Evolutionary conservation across 2,888 invertebrate species (phyloP).

Genomic region (Lymantria monacha): DNA sequence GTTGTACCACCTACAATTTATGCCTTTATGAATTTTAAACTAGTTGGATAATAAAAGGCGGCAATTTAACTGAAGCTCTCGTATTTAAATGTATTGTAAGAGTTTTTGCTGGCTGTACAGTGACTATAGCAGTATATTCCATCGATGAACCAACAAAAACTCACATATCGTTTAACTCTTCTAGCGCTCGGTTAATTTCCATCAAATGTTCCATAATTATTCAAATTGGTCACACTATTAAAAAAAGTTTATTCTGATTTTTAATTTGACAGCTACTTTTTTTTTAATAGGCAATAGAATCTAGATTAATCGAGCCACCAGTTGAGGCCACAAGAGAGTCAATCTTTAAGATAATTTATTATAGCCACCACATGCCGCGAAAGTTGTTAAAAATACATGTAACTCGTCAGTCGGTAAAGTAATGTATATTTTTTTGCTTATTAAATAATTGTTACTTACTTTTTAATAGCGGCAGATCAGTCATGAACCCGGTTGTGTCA

Average conservation of each 20-base stretch:
- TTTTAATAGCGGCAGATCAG: conserved; percentile 94
- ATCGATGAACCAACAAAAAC: conserved; percentile 25
- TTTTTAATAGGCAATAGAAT: conserved; percentile 2
- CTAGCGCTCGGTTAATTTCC: conserved; percentile 20
- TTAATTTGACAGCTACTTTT: conserved; percentile 3
- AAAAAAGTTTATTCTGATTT: conserved; percentile 10
- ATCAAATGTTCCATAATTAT: conserved; percentile 12
- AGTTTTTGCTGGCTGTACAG: conserved; percentile 7
- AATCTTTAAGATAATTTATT: conserved; percentile 8
- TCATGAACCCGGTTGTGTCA: conserved; percentile 93
- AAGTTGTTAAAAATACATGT: conserved; percentile 9
- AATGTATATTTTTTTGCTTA: conserved; percentile 6
- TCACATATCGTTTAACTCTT: conserved; percentile 14
- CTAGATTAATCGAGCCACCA: conserved; percentile 6
- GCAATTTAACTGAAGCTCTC: too few species aligned
- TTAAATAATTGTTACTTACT: conserved; percentile 83
- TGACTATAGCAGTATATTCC: conserved; percentile 4
- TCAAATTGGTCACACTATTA: conserved; percentile 20
- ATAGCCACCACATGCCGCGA: conserved; percentile 14
- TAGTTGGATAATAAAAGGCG: too few species aligned
- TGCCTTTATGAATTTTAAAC: too few species aligned
- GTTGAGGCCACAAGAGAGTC: background rate
- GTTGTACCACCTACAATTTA: too few species aligned
- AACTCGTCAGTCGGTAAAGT: background rate
- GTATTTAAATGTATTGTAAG: background rate